Conservation (phyloP, 2,888 invertebrate genomes). For the Eudemis profundana region DNA sequence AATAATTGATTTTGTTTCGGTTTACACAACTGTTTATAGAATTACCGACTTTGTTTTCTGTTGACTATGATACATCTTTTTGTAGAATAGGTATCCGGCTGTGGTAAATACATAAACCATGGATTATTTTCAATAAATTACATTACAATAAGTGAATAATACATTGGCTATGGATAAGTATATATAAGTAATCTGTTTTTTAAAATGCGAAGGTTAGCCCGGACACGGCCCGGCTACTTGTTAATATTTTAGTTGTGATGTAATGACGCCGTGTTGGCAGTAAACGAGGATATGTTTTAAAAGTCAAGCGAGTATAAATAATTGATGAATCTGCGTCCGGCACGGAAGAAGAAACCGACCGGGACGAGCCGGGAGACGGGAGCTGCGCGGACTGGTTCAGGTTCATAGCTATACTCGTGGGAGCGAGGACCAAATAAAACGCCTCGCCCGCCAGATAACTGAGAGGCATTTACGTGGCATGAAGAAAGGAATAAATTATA, state of each 20-base stretch:
- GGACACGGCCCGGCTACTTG: constrained; percentile 45
- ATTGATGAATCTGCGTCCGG: constrained; percentile 68
- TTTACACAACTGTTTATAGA: constrained; percentile 42
- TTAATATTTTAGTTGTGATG: constrained; percentile 62
- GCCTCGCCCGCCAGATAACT: constrained; percentile 52
- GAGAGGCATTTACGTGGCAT: constrained; percentile 59
- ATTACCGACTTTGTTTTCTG: constrained; percentile 28
- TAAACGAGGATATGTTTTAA: constrained; percentile 59
- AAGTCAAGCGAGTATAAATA: constrained; percentile 70
- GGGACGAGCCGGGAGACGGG: constrained; percentile 64
- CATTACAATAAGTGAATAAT: constrained; percentile 24
- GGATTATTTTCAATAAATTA: constrained; percentile 18
- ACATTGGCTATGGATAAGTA: constrained; percentile 17
- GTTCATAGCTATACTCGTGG: constrained; percentile 63
- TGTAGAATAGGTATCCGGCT: not conserved
- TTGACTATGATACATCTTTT: constrained; percentile 1
- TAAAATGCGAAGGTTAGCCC: constrained; percentile 50
- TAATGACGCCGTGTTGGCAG: constrained; percentile 49
- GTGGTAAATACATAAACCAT: constrained; percentile 6
- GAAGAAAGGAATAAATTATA: constrained; percentile 62
- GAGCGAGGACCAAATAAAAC: constrained; percentile 63
- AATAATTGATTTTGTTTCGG: constrained; percentile 51
- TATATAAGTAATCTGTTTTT: constrained; percentile 25
- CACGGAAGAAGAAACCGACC: constrained; percentile 73
- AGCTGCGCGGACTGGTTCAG: constrained; percentile 64